Conservation (phyloP, 2,113 vertebrate species). For the Epinephelus moara region DNA sequence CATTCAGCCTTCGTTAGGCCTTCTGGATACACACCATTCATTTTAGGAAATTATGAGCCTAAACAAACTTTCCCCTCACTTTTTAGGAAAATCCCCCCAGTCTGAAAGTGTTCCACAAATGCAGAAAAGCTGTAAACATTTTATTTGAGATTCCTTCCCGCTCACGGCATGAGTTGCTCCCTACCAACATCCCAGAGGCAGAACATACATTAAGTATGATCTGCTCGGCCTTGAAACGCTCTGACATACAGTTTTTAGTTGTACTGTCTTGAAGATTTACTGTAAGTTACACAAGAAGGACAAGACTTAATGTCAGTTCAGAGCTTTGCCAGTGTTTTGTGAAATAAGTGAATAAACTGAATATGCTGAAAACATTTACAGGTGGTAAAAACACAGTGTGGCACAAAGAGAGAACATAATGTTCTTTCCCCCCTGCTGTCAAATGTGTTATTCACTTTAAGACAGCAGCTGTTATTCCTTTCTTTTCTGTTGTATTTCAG, state of each 20-base stretch:
- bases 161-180: conserved; percentile 4
- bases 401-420: neutral
- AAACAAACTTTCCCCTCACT: neutral
- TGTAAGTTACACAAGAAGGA: conserved; percentile 1
- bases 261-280: conserved; percentile 16
- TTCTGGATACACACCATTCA: neutral
- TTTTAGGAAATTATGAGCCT: neutral
- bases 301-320: neutral
- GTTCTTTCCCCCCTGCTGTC: conserved; percentile 18
- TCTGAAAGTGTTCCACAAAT: conserved; percentile 16
- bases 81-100: neutral
- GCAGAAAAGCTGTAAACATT: neutral
- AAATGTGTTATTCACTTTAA: conserved; percentile 18
- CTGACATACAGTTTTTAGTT: neutral
- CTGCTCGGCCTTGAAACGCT: conserved; percentile 24
- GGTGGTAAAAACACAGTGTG: conserved; percentile 16
- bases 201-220: conserved; percentile 44
- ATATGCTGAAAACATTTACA: conserved; percentile 3
- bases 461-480: neutral
- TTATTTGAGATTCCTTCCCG: neutral
- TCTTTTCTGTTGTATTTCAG: neutral
- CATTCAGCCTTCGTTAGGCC: neutral
- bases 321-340: neutral
- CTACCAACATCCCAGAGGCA: conserved; percentile 25
- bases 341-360: neutral